Percentiles rank a stretch among this genome's conserved stretches.
Conservation (phyloP, 1,140 invertebrate species). For the Procambarus clarkii region DNA sequence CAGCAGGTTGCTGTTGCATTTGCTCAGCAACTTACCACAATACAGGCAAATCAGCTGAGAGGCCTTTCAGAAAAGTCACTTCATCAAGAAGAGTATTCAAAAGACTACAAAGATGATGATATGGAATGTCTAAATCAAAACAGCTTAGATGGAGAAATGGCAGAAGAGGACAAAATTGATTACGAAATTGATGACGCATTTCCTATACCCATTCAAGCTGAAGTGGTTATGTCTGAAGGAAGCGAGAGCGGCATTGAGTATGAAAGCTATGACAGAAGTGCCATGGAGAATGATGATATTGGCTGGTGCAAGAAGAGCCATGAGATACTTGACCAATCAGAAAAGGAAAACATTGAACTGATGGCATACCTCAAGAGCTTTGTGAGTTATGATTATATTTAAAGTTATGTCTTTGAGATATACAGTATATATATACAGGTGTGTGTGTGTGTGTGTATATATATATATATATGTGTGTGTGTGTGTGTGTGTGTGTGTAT, state of each 20-base stretch:
- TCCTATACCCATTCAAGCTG: conserved; percentile 70
- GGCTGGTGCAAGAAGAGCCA: conserved; percentile 34
- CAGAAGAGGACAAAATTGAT: conserved; percentile 47
- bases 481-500: no score
- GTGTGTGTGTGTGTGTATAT: no score
- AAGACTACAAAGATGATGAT: background rate
- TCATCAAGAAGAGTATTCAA: background rate
- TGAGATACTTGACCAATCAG: conserved; percentile 47
- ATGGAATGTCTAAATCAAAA: background rate
- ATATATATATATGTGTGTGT: no score
- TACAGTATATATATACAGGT: no score
- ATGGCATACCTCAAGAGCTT: conserved; percentile 63
- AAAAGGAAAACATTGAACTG: conserved; percentile 63
- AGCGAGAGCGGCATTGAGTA: conserved; percentile 68
- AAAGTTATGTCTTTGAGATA: background rate
- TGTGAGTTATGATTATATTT: conserved; percentile 43
- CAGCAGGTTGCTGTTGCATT: conserved; percentile 49
- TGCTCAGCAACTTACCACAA: conserved; percentile 45
- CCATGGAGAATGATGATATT: conserved; percentile 17
- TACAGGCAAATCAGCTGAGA: conserved; percentile 34
- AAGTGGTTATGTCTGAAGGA: conserved; percentile 72
- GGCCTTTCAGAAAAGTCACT: background rate
- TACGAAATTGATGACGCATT: conserved; percentile 51
- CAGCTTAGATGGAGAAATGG: conserved; percentile 1
- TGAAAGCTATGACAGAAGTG: conserved; percentile 9